phyloP scores from a whole-genome alignment of 2,888 invertebrate genomes.

The Phalera bucephala region DNA sequence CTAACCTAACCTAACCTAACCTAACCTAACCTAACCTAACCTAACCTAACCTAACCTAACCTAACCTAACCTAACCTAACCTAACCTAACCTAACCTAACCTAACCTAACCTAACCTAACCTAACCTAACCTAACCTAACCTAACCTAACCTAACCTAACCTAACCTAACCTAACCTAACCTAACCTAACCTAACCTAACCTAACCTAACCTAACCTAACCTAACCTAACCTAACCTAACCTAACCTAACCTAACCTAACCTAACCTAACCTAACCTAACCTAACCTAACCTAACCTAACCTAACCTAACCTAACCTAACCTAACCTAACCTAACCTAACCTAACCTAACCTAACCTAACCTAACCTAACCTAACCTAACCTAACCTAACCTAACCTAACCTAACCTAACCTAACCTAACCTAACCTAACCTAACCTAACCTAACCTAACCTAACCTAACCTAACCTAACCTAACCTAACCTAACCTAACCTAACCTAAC shows the following conservation, averaged over 20 bases:
- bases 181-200: slow-evolving; percentile 18
- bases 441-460: slow-evolving; percentile 26
- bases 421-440: slow-evolving; percentile 18
- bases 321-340: slow-evolving; percentile 16
- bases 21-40: slow-evolving; percentile 9
- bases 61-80: slow-evolving; percentile 15
- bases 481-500: slow-evolving; percentile 24
- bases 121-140: slow-evolving; percentile 16
- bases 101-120: slow-evolving; percentile 20
- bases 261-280: slow-evolving; percentile 14
- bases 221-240: slow-evolving; percentile 9
- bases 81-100: slow-evolving; percentile 17
- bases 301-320: slow-evolving; percentile 16
- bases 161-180: slow-evolving; percentile 16
- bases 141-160: slow-evolving; percentile 16
- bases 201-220: slow-evolving; percentile 19
- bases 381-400: slow-evolving; percentile 12
- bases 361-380: slow-evolving; percentile 16
- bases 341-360: slow-evolving; percentile 19
- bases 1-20: slow-evolving; percentile 15
- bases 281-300: slow-evolving; percentile 10
- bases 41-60: slow-evolving; percentile 11
- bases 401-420: slow-evolving; percentile 12
- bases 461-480: slow-evolving; percentile 24
- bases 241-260: slow-evolving; percentile 10